These are phyloP conservation scores for Elgaria multicarinata DNA, from an alignment of 2,113 vertebrate genomes.

Conservation along the genomic window DNA sequence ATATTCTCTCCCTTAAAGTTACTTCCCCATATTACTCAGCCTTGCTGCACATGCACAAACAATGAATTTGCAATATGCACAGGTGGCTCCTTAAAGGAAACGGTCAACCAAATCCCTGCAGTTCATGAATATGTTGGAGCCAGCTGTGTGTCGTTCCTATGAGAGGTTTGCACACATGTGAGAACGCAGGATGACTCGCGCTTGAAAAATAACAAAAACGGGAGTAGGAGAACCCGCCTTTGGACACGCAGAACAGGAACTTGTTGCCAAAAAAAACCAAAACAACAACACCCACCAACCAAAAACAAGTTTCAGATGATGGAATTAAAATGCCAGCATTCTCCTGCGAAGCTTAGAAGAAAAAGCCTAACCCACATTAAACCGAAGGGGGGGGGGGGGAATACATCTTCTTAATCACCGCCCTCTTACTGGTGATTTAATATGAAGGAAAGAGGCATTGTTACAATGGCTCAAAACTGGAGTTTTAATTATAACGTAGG, in stretches of 20 bases:
- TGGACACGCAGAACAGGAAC: neutral
- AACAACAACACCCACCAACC: no score
- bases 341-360: constrained; percentile 70
- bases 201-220: no score
- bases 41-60: neutral
- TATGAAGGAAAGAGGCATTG: constrained; percentile 80
- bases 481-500: constrained; percentile 68
- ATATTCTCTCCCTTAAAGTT: neutral
- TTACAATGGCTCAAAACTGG: constrained; percentile 85
- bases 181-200: neutral
- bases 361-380: constrained; percentile 69
- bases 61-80: no score
- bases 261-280: constrained; percentile 34
- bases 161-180: neutral
- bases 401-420: constrained; percentile 68
- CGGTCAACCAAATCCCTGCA: neutral
- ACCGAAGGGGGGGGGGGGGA: constrained; percentile 57
- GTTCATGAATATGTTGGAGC: no score
- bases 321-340: constrained; percentile 76
- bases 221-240: no score
- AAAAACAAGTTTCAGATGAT: constrained; percentile 65
- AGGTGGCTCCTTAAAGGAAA: neutral
- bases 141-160: neutral
- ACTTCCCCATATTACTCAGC: neutral
- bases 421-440: constrained; percentile 73